phyloP scores from a whole-genome alignment of 2,888 invertebrate species.

The Halictus ligatus region DNA sequence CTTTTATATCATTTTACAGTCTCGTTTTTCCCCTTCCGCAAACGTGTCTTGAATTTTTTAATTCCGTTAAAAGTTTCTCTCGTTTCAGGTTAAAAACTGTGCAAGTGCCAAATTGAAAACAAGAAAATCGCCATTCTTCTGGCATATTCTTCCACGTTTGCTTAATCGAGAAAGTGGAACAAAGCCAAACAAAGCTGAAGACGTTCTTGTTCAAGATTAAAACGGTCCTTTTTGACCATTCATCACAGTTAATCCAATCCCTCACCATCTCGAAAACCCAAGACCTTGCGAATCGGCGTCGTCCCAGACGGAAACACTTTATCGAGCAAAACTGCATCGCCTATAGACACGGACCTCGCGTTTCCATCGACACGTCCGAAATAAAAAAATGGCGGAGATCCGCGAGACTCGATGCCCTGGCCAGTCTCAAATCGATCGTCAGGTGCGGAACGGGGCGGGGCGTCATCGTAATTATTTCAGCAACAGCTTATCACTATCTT shows the following conservation, averaged over 20 bases:
- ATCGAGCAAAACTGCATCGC: not conserved
- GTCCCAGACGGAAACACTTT: not conserved
- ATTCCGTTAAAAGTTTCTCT: not conserved
- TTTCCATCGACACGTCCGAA: not conserved
- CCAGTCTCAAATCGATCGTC: constrained; percentile 1
- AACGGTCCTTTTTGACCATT: not conserved
- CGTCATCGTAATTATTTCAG: constrained; percentile 2
- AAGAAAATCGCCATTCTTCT: too few relatives aligned
- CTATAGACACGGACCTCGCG: not conserved
- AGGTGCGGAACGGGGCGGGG: constrained; percentile 26
- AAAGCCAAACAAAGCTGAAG: not conserved
- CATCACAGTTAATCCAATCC: not conserved
- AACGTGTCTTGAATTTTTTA: not conserved
- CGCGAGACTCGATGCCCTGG: not conserved
- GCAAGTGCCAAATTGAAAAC: not conserved
- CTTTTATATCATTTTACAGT: not conserved
- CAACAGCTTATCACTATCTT: constrained; percentile 22
- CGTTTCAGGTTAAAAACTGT: not conserved
- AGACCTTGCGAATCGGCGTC: not conserved
- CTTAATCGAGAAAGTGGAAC: not conserved
- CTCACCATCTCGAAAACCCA: not conserved
- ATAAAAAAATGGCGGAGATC: not conserved
- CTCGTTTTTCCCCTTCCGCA: not conserved
- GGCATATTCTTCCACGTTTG: not conserved
- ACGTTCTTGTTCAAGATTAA: not conserved